Base-by-base conservation (phyloP, 1,140 invertebrate species). In the Penaeus vannamei region DNA sequence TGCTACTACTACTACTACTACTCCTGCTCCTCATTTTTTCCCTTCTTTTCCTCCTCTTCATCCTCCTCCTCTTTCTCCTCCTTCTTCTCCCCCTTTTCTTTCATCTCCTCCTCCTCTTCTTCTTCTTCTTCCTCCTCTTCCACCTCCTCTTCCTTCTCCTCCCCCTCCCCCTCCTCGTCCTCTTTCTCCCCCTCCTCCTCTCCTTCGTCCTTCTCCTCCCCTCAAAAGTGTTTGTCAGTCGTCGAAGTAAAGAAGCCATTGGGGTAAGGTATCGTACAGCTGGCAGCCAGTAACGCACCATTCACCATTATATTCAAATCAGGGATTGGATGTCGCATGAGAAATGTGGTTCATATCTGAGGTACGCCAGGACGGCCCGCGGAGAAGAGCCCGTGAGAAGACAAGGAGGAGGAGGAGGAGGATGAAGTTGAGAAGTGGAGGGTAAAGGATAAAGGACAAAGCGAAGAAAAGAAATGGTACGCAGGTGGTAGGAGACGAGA, bases 221-320 rank as follows among this genome's bases (percentile, higher is more conserved):
- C 72, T 32, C 72, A 29, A 29, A 76, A 76, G 29, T 76, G 42
- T 76, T 76, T 76, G 42, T 76, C 29, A 76, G 20, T 76, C 29
- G 72, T 76, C 42, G 72, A 36, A 59, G 64, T 46, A 53, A 82
- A 42, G 32, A 61, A 59, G 62, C 17, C 53, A 53, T 36, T n/a
- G 32, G 42, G 53, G 64, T 29, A n/a, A 61, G 8, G 32, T 23
- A n/a, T 69, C 86, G n/a, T 61, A 77, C 87, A 89, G 53, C 87
- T 89, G 81, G 87, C 81, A 89, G 72, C 62, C 79, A 29, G 60
- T 69, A 81, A 36, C 82, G 5, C 87, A 85, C 87, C 87, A 89
- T 89, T 89, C 87, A 89, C 82, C 82, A 89, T 89, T 89, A 89
- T 89, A 89, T 89, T 89, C 82, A 89, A 89, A 89, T 89, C 87